Evolutionary conservation across 2,113 vertebrate genomes (phyloP), one percentile per base, ranked within the genome.

Genomic region (Penelope pileata): DNA sequence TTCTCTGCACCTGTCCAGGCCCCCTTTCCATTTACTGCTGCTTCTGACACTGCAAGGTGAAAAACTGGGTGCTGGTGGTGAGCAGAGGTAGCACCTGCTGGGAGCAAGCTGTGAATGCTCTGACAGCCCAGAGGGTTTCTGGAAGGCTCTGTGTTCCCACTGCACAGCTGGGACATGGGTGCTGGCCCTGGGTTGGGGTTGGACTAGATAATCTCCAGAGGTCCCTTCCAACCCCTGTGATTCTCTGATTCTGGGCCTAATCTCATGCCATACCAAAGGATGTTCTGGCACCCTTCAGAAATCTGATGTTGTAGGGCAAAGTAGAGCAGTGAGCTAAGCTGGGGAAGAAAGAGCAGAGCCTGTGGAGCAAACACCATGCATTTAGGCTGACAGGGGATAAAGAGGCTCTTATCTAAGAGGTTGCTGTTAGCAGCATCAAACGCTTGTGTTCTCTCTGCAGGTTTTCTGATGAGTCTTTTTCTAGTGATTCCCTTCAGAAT

Each of bases 381-480:
- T 83, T 90, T 48, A 94, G 75, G 75, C 76, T 5, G 10, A 83
- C 79, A 43, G 92, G 67, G 82, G 89, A 93, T 91, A 94, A 96
- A 93, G 87, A 86, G 59, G 12, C 83, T 94, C 70, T 93, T 48
- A 86, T 42, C 77, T 91, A 95, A 95, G 90, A 94, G 60, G 53
- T 83, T 68, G 68, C 88, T 93, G 67, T 83, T 90, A 86, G 74
- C 59, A 90, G 78, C 19, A 7, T 91, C 89, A 80, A 69, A 77
- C 22, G 14, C 75, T 78, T 74, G 17, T 94, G 88, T 95, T 72
- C 67, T 92, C 91, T 91, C 91, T 93, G 64, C 86, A 83, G 90
- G 85, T 93, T 96, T 95, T 85, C 88, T 0, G 0, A 15, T 56
- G 60, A 86, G 64, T 53, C 77, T 90, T 93, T 74, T 80, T 75